Percentiles rank a stretch among this genome's conserved stretches.
Conservation (phyloP, 2,113 vertebrate species). For the Clarias batrachus region DNA sequence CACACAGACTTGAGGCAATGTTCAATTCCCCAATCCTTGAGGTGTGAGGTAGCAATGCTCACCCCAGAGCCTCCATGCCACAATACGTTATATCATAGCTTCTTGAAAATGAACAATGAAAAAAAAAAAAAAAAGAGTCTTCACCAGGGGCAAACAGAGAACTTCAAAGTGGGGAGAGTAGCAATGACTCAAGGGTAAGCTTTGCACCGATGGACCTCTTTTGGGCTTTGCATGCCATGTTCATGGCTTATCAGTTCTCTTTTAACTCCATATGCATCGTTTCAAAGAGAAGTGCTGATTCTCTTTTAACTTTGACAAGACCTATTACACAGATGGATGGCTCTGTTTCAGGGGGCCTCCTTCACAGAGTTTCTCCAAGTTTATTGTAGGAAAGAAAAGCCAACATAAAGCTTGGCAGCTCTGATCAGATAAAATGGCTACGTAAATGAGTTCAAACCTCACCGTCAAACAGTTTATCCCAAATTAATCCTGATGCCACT, state of each 20-base stretch:
- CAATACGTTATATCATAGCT: background rate
- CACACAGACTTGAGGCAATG: too few relatives aligned
- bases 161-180: constrained; percentile 34
- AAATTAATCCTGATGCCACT: background rate
- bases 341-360: constrained; percentile 47
- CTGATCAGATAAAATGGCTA: constrained; percentile 2
- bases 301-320: constrained; percentile 64
- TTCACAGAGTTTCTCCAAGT: constrained; percentile 11
- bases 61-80: too few relatives aligned
- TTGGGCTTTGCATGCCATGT: constrained; percentile 47
- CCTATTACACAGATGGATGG: constrained; percentile 65
- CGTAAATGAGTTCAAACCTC: constrained; percentile 2
- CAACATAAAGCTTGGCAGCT: background rate
- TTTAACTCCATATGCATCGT: constrained; percentile 44
- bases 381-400: background rate
- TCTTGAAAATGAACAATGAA: background rate
- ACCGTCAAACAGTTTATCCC: background rate
- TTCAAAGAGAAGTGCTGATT: constrained; percentile 62
- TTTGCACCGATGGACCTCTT: constrained; percentile 50
- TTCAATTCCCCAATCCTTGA: too few relatives aligned
- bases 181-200: constrained; percentile 47
- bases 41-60: too few relatives aligned
- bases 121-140: background rate
- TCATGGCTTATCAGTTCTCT: constrained; percentile 55
- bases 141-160: background rate